A percentile compares a stretch with the other conserved stretches of the same genome.
phyloP scores from a whole-genome alignment of 2,888 invertebrate species.

The Xestia c-nigrum region DNA sequence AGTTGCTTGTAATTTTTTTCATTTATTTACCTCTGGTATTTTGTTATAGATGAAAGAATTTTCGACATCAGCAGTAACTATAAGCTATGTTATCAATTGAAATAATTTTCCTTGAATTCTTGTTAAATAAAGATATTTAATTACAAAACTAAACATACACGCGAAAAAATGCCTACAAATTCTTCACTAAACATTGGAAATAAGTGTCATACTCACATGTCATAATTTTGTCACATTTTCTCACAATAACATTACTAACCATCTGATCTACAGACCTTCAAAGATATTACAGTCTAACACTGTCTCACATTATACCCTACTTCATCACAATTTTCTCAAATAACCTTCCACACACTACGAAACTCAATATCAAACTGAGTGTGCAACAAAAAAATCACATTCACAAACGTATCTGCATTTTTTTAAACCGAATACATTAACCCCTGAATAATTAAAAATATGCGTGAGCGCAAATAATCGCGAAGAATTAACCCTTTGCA shows the following conservation, averaged over 20 bases:
- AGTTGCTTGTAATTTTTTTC: background rate
- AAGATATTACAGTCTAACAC: background rate
- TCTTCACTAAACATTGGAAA: background rate
- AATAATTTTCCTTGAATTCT: too few relatives aligned
- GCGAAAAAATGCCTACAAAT: accelerated
- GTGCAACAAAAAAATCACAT: conserved; percentile 76
- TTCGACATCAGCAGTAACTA: background rate
- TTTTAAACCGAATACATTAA: conserved; percentile 86
- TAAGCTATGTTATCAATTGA: background rate
- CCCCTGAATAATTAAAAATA: conserved; percentile 91
- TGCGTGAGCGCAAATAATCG: conserved; percentile 89
- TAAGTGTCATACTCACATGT: conserved; percentile 18
- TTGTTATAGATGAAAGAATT: background rate
- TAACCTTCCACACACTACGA: conserved; percentile 77
- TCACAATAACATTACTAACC: background rate
- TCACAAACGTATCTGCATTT: conserved; percentile 79
- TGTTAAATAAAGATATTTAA: background rate
- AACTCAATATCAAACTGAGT: conserved; percentile 83
- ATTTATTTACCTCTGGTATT: background rate
- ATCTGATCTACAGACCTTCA: background rate
- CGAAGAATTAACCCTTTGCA: conserved; percentile 89
- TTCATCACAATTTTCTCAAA: conserved; percentile 13
- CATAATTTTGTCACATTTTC: background rate
- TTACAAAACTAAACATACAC: background rate
- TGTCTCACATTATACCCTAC: too few relatives aligned